Base-by-base conservation (phyloP, 2,113 vertebrate genomes). In the Sylvilagus bachmani region DNA sequence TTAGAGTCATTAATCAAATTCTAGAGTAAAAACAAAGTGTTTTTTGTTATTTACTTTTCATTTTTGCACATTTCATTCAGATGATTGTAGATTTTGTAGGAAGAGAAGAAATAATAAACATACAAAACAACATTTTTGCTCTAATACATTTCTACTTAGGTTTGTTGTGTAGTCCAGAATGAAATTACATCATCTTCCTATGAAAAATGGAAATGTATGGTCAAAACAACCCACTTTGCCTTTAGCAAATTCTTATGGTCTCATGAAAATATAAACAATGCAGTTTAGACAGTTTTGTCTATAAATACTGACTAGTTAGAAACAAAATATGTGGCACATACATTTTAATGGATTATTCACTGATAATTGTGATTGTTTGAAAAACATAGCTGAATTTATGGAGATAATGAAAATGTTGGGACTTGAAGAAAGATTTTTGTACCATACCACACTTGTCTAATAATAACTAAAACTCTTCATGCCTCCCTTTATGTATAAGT, bases 261-360 rank as follows among this genome's bases (percentile, higher is more conserved):
- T 80, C 53, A 82, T 90, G 91, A 89, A 97, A 91, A 90, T 58
- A 93, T 83, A 92, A 95, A 67, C 38, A 88, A 51, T 85, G 36
- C 51, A 38, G 29, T 94, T 95, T 93, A 91, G 92, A 79, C 84
- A 93, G 17, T 90, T 91, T 79, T 92, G 71, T 91, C 84, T 91
- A 64, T 95, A 96, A 96, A 96, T 87, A 91, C 81, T 92, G 78
- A 95, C 87, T 82, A 78, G 88, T 95, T 94, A 92, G 83, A 95
- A 94, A 83, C 38, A 92, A 96, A 93, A 93, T 96, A 82, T 66
- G 82, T 82, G 31, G 62, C 13, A 75, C 84, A 95, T 92, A 88
- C 64, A 92, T 95, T 96, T 86, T 95, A 95, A 92, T 90, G 92
- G 38, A 73, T 31, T 44, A 95, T 86, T 93, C 55, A 31, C 53